Conservation (phyloP, 1,140 invertebrate species). For the Dendroctonus valens region DNA sequence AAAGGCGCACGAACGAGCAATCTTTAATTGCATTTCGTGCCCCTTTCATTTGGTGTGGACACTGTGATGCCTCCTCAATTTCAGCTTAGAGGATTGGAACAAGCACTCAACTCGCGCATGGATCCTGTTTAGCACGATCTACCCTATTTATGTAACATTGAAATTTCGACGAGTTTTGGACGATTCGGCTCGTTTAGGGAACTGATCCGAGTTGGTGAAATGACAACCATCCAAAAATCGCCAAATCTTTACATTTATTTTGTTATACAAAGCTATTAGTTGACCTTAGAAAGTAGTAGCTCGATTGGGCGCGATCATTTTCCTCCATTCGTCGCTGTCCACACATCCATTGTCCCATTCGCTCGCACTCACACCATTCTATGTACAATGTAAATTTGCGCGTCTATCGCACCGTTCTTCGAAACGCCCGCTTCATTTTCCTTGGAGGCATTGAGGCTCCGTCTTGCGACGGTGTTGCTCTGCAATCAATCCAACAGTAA, state of each 20-base stretch:
- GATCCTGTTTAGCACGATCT: too few species aligned
- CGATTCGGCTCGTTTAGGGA: background rate
- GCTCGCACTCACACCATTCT: background rate
- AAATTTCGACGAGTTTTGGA: background rate
- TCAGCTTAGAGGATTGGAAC: too few species aligned
- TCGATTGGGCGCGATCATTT: background rate
- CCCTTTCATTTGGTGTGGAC: too few species aligned
- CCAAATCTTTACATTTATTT: constrained; percentile 14
- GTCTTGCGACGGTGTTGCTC: constrained; percentile 20
- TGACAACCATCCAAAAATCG: constrained; percentile 13
- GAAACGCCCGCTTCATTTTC: constrained; percentile 34
- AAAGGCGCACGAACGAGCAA: too few species aligned
- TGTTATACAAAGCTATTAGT: constrained; percentile 20
- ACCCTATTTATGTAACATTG: too few species aligned
- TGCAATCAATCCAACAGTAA: background rate
- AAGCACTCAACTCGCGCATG: too few species aligned
- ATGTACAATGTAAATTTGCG: constrained; percentile 4
- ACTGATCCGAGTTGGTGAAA: background rate
- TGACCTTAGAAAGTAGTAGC: constrained; percentile 6
- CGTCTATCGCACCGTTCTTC: constrained; percentile 32
- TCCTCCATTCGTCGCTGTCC: background rate
- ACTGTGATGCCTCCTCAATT: too few species aligned
- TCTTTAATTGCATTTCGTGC: too few species aligned
- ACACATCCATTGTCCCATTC: constrained; percentile 1
- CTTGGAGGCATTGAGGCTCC: constrained; percentile 14